phyloP scores from a whole-genome alignment of 35 echinoderm and acorn worm species.

The Ophioderma brevispina region DNA sequence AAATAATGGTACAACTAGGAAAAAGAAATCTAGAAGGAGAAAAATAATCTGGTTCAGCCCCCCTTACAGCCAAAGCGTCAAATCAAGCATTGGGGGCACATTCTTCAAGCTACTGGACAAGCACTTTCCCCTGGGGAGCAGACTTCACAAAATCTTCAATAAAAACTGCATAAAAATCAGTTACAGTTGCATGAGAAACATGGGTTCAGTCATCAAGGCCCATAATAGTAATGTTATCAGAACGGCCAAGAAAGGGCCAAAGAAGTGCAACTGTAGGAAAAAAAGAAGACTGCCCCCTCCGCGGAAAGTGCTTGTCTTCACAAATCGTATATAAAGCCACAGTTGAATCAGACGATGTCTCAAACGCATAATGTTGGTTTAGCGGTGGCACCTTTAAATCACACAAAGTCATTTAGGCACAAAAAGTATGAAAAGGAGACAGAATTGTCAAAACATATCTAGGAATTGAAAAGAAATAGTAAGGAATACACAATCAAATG shows the following conservation, averaged over 20 bases:
- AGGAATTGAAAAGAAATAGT: neutral
- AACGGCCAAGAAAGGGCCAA: neutral
- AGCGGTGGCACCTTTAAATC: neutral
- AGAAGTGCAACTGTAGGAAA: constrained; percentile 12
- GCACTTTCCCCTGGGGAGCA: constrained; percentile 37
- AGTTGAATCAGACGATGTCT: neutral
- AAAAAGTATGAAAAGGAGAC: neutral
- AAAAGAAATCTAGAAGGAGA: neutral
- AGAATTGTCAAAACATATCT: neutral
- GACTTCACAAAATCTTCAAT: constrained; percentile 49
- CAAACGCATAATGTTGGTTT: neutral
- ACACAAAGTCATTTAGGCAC: neutral
- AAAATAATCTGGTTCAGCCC: constrained; percentile 15
- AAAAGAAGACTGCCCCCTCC: neutral
- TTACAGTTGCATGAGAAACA: constrained; percentile 56
- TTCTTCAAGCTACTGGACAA: constrained; percentile 27
- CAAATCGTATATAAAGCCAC: constrained; percentile 17
- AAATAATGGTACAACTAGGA: neutral
- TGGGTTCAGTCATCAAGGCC: constrained; percentile 31
- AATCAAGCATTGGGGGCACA: constrained; percentile 43
- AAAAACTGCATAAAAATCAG: constrained; percentile 44
- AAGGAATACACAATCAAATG: neutral
- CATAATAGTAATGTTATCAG: constrained; percentile 19
- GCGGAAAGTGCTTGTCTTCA: neutral
- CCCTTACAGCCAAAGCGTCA: constrained; percentile 41